Evolutionary conservation across 2,113 vertebrate genomes (phyloP).

Genomic region (Pluvianellus socialis): DNA sequence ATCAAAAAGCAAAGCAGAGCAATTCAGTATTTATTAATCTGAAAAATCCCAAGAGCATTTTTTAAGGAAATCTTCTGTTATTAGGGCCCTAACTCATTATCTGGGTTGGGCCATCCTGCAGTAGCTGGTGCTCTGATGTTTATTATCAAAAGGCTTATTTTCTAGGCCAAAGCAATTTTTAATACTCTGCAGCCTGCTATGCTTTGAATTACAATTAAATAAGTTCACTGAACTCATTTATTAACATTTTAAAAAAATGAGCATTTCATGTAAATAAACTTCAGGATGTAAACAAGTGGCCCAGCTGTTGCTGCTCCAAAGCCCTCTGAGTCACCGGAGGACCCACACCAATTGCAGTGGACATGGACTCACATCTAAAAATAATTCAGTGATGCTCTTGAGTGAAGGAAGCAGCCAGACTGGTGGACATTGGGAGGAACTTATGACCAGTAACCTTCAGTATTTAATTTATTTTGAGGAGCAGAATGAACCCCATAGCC

Average conservation of each 20-base stretch:
- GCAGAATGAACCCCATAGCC: background rate
- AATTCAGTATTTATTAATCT: background rate
- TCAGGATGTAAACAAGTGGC: background rate
- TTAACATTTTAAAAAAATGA: background rate
- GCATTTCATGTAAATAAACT: background rate
- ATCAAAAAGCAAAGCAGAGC: background rate
- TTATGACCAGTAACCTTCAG: background rate
- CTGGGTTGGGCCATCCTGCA: background rate
- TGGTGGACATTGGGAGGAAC: background rate
- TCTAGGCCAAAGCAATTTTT: background rate
- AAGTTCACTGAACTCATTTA: background rate
- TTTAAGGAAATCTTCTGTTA: background rate
- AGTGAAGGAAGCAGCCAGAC: background rate
- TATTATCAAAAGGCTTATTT: background rate
- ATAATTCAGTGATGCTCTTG: background rate
- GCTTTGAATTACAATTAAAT: background rate
- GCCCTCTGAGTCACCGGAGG: background rate
- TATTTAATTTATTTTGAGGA: background rate
- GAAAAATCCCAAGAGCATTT: background rate
- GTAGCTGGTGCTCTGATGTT: background rate
- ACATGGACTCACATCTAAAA: background rate
- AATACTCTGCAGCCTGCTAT: background rate
- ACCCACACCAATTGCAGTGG: background rate
- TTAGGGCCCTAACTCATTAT: background rate
- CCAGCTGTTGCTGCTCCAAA: background rate